Evolutionary conservation across 1,140 invertebrate genomes (phyloP).

Genomic region (Vanessa atalanta): DNA sequence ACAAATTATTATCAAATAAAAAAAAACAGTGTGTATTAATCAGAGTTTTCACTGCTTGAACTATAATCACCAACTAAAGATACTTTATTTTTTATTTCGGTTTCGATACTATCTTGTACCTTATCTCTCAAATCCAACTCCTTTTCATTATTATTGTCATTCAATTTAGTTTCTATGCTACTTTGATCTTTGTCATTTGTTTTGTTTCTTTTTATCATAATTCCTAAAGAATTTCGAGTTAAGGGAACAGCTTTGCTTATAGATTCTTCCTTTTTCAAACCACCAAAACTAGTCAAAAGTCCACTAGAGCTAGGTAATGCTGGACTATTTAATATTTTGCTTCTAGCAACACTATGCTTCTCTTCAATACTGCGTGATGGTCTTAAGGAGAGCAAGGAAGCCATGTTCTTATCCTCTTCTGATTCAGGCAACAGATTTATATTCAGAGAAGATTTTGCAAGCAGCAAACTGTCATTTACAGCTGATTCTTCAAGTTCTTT

Average conservation of each 20-base stretch:
- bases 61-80: constrained; percentile 72
- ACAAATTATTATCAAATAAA: too few species aligned
- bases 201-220: constrained; percentile 63
- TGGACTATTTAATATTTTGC: constrained; percentile 81
- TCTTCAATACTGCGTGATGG: constrained; percentile 81
- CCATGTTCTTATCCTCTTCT: constrained; percentile 89
- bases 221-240: constrained; percentile 70
- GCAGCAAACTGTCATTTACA: constrained; percentile 85
- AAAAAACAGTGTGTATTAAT: constrained; percentile 34
- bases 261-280: constrained; percentile 80
- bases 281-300: constrained; percentile 80
- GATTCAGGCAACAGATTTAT: constrained; percentile 89
- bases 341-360: constrained; percentile 77
- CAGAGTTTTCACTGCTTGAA: constrained; percentile 65
- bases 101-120: neutral
- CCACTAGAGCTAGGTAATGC: constrained; percentile 82
- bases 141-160: constrained; percentile 25
- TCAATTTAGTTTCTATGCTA: constrained; percentile 16
- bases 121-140: neutral
- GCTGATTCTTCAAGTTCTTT: constrained; percentile 87
- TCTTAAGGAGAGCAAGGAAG: constrained; percentile 86
- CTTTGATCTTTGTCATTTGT: neutral
- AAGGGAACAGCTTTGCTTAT: constrained; percentile 65
- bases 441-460: constrained; percentile 89
- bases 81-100: constrained; percentile 21